phyloP scores from a whole-genome alignment of 2,888 invertebrate species.

The Philereme transversata region DNA sequence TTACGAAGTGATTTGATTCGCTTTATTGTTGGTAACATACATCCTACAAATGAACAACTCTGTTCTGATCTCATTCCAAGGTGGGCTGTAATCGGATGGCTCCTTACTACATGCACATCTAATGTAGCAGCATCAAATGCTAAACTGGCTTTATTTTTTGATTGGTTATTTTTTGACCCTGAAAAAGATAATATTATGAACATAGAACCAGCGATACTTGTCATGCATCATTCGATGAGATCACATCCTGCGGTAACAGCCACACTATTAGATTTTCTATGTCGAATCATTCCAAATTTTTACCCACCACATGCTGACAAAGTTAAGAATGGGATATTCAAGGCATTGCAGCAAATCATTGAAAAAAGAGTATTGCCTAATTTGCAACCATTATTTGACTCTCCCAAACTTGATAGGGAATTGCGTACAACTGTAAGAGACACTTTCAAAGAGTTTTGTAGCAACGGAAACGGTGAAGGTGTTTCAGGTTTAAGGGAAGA shows the following conservation, averaged over 20 bases:
- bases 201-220: constrained; percentile 96
- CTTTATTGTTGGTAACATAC: constrained; percentile 96
- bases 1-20: constrained; percentile 96
- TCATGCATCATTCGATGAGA: constrained; percentile 96
- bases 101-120: constrained; percentile 95
- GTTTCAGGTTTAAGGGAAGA: constrained; percentile 78
- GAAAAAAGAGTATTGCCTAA: constrained; percentile 96
- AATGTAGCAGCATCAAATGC: constrained; percentile 95
- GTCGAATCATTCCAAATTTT: constrained; percentile 95
- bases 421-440: constrained; percentile 92
- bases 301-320: constrained; percentile 91
- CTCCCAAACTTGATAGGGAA: constrained; percentile 93
- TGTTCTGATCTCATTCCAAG: constrained; percentile 97
- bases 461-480: constrained; percentile 79
- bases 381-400: constrained; percentile 93
- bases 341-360: constrained; percentile 92
- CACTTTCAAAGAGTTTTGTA: constrained; percentile 96
- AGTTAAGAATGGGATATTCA: constrained; percentile 91
- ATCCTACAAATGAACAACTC: constrained; percentile 95
- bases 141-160: constrained; percentile 95
- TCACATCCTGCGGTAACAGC: constrained; percentile 96
- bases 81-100: constrained; percentile 98
- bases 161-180: constrained; percentile 96
- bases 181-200: constrained; percentile 98
- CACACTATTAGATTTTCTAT: constrained; percentile 94